Evolutionary conservation across 2,113 vertebrate genomes (phyloP), one percentile per base, ranked within the genome.

Genomic region (Cinclus mexicanus): DNA sequence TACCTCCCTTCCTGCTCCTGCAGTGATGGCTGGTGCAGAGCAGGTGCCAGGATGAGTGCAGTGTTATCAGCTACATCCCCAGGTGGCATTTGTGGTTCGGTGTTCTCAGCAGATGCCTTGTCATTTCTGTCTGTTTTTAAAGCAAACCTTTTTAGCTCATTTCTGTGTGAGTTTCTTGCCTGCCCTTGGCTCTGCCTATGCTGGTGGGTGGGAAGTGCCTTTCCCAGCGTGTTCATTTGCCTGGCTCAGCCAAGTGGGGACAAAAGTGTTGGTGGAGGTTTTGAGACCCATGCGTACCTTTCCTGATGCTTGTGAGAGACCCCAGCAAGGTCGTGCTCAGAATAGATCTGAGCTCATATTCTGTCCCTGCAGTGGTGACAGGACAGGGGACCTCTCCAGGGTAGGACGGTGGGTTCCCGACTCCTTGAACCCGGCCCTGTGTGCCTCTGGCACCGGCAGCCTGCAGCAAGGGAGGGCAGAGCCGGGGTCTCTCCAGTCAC

Each of bases 111-210:
- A 31, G 90, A 82, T 74, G 79, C 37, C 7, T 4, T 49, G 53
- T 79, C 59, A 31, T 41, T 88, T 64, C 74, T 82, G 25, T 76
- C 90, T 75, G n/a, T 25, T 95, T 96, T 93, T 90, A 97, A 96
- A 96, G 63, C 71, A 61, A 92, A 90, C 26, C 49, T 85, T 95
- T 76, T 67, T 55, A 85, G 53, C 78, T 69, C 6, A 3, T 83
- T 68, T 72, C 57, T 76, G 14, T 61, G 70, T 88, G 81, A 67
- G 31, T 85, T 93, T 76, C 55, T 67, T 96, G 83, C 67, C 55
- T 85, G 81, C 35, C 46, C 28, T 80, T 8, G 10, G 28, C 60
- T 86, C 68, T 89, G 71, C n/a, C 39, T 25, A 31, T 21, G 42
- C 56, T 53, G 21, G 60, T 14, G 21, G 29, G 80, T 44, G 49